Evolutionary conservation across 1,140 invertebrate genomes (phyloP).

Genomic region (Ladona fulva): DNA sequence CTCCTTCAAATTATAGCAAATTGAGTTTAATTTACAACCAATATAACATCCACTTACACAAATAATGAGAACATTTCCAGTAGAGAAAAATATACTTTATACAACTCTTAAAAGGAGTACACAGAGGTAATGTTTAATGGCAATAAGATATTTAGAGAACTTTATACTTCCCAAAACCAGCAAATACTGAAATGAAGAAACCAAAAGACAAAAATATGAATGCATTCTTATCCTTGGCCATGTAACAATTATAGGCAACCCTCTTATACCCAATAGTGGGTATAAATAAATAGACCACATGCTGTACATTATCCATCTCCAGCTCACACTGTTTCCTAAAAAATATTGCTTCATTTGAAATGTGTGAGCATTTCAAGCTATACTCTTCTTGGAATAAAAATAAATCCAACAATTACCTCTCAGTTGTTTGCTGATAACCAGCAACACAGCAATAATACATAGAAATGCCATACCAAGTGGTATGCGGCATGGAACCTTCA

Average conservation of each 20-base stretch:
- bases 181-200: not conserved
- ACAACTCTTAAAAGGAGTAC: not conserved
- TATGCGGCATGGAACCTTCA: too few relatives aligned
- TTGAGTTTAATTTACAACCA: not conserved
- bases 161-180: not conserved
- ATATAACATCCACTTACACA: not conserved
- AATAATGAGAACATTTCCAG: not conserved
- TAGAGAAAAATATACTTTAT: not conserved
- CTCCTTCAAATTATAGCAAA: not conserved
- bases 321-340: not conserved
- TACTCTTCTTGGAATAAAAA: not conserved
- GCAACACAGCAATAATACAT: too few relatives aligned
- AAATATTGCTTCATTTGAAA: not conserved
- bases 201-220: not conserved
- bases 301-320: not conserved
- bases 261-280: not conserved
- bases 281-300: slow-evolving; percentile 4
- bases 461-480: too few relatives aligned
- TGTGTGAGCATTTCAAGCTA: not conserved
- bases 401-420: slow-evolving; percentile 1
- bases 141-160: not conserved
- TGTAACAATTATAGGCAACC: not conserved
- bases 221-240: not conserved
- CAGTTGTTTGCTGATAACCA: not conserved
- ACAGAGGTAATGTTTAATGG: not conserved